Evolutionary conservation across 2,888 invertebrate species (phyloP).

Genomic region (Agonopterix arenella): DNA sequence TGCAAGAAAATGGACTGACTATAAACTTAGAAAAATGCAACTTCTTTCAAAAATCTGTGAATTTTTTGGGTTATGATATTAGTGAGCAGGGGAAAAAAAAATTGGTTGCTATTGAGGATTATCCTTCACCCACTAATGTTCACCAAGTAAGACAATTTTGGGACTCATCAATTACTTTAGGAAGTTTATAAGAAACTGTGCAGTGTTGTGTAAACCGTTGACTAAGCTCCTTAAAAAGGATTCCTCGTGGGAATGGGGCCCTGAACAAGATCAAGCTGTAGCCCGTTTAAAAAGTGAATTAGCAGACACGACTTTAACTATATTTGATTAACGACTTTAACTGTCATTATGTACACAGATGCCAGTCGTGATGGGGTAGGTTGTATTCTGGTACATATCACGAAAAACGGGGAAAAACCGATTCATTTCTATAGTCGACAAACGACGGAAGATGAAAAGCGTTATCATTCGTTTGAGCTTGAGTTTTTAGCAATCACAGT

Average conservation of each 20-base stretch:
- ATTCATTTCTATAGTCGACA: conserved; percentile 13
- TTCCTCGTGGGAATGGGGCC: conserved; percentile 20
- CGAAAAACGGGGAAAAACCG: conserved; percentile 7
- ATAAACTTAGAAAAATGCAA: conserved; percentile 9
- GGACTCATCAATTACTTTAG: conserved; percentile 18
- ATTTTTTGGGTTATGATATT: conserved; percentile 11
- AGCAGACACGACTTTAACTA: conserved; percentile 1
- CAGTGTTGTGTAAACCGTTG: conserved; percentile 17
- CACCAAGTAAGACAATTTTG: conserved; percentile 26
- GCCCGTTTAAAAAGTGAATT: background rate
- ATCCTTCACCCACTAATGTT: conserved; percentile 8
- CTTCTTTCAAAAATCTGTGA: conserved; percentile 4
- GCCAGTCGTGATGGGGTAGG: conserved; percentile 12
- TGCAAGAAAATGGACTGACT: conserved; percentile 11
- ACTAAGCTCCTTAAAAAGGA: conserved; percentile 16
- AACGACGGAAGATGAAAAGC: conserved; percentile 14
- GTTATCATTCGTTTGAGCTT: conserved; percentile 12
- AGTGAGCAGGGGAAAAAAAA: conserved; percentile 5
- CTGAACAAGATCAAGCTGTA: conserved; percentile 12
- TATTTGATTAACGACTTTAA: conserved; percentile 8
- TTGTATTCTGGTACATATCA: conserved; percentile 8
- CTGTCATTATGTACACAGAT: conserved; percentile 7
- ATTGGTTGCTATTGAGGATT: conserved; percentile 6
- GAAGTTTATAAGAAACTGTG: conserved; percentile 21
- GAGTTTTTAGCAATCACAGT: conserved; percentile 9